A percentile compares a stretch with the other conserved stretches of the same genome.
Evolutionary conservation across 1,140 invertebrate genomes (phyloP).

Genomic region (Coboldia fuscipes): DNA sequence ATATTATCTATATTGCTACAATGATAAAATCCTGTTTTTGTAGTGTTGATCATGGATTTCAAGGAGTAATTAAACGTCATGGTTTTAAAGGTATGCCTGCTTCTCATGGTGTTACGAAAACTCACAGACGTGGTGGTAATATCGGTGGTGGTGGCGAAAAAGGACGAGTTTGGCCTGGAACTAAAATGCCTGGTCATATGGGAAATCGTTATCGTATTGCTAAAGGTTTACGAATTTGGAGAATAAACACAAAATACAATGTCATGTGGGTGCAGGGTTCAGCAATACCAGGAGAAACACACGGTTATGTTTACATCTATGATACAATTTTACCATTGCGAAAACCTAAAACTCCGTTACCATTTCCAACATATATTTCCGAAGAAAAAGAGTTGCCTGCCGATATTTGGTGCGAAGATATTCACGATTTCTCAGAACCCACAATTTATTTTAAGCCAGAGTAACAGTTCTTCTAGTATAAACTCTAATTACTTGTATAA

Average conservation of each 20-base stretch:
- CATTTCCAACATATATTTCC: constrained; percentile 60
- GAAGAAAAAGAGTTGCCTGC: constrained; percentile 27
- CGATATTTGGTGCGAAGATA: constrained; percentile 15
- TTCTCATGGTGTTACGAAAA: constrained; percentile 85
- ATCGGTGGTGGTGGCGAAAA: constrained; percentile 71
- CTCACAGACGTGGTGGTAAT: constrained; percentile 75
- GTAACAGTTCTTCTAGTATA: neutral
- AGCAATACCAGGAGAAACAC: constrained; percentile 56
- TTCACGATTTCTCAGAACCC: constrained; percentile 18
- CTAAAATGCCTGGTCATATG: constrained; percentile 94
- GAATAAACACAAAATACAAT: constrained; percentile 88
- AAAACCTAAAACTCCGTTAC: constrained; percentile 33
- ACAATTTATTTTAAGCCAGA: constrained; percentile 8
- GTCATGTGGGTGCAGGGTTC: constrained; percentile 73
- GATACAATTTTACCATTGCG: constrained; percentile 50
- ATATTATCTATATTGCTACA: neutral
- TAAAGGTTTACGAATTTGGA: constrained; percentile 58
- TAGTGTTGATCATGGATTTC: constrained; percentile 85
- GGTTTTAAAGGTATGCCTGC: constrained; percentile 87
- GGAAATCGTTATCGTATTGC: constrained; percentile 55
- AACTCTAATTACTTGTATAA: neutral
- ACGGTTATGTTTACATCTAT: constrained; percentile 58
- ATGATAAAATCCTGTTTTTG: constrained; percentile 3
- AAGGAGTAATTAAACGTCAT: constrained; percentile 94
- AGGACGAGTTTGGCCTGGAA: constrained; percentile 78